phyloP scores from a whole-genome alignment of 2,797 vertebrate species.

The Serranus cabrilla region DNA sequence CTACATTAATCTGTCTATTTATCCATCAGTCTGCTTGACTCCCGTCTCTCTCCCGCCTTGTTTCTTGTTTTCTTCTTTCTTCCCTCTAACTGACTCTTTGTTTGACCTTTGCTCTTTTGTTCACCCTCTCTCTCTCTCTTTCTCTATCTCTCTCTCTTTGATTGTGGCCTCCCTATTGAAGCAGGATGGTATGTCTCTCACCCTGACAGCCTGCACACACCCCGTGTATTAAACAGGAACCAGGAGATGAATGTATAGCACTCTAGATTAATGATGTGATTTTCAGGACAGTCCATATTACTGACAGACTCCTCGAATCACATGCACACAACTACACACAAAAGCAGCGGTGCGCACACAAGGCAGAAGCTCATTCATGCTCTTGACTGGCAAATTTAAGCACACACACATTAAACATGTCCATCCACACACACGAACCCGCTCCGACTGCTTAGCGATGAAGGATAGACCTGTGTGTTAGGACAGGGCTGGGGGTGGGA shows the following conservation, averaged over 20 bases:
- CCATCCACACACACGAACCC: conserved; percentile 11
- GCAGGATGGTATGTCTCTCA: not conserved
- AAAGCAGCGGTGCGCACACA: conserved; percentile 3
- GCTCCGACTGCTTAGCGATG: conserved; percentile 28
- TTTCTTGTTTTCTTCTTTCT: conserved; percentile 1
- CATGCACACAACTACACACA: conserved; percentile 7
- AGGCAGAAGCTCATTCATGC: conserved; percentile 12
- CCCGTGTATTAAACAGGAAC: conserved; percentile 44
- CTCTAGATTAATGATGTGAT: conserved; percentile 62
- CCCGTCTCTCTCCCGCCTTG: not conserved
- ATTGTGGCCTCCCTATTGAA: conserved; percentile 14
- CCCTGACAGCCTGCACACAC: conserved; percentile 29
- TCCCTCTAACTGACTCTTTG: conserved; percentile 7
- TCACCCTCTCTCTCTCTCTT: not conserved
- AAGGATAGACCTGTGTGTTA: conserved; percentile 43
- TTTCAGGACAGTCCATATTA: conserved; percentile 50
- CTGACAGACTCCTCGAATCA: conserved; percentile 44
- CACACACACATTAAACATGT: not conserved
- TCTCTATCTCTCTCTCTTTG: not conserved
- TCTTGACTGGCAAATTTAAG: conserved; percentile 14
- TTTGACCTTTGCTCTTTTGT: conserved; percentile 44
- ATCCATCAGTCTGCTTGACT: conserved; percentile 46
- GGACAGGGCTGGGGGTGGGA: conserved; percentile 36
- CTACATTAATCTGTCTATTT: conserved; percentile 48
- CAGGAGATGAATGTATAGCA: conserved; percentile 44